phyloP scores from a whole-genome alignment of 1,140 invertebrate species.

The Coptotermes formosanus region DNA sequence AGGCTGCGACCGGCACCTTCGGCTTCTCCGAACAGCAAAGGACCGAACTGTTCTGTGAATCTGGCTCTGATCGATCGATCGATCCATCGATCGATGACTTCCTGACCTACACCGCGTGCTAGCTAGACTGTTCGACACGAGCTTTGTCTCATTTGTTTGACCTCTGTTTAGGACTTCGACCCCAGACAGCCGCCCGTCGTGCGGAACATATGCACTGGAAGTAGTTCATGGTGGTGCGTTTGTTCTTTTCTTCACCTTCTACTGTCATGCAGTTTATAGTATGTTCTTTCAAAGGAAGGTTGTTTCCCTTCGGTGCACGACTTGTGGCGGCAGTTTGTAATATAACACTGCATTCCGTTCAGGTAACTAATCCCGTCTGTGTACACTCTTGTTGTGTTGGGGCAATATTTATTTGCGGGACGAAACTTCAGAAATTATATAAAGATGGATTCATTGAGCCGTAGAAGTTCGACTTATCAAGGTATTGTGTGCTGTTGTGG shows the following conservation, averaged over 20 bases:
- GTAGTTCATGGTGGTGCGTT: background rate
- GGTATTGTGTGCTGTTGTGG: too few relatives aligned
- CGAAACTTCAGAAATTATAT: too few relatives aligned
- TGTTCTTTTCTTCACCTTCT: too few relatives aligned
- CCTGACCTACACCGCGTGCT: background rate
- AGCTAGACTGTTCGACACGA: background rate
- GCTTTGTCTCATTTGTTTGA: slow-evolving; percentile 9
- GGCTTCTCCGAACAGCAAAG: too few relatives aligned
- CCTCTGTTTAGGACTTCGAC: slow-evolving; percentile 3
- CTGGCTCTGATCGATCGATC: background rate
- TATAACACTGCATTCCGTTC: background rate
- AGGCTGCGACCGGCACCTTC: background rate
- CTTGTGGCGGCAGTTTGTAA: background rate
- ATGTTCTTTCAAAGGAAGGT: background rate
- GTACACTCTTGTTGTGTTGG: background rate
- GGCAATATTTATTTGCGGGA: too few relatives aligned
- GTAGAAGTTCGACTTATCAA: too few relatives aligned
- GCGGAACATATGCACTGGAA: background rate
- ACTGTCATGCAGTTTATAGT: background rate
- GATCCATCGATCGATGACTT: background rate
- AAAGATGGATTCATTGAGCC: too few relatives aligned
- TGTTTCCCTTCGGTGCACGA: background rate
- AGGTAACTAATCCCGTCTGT: background rate
- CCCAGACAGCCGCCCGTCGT: background rate
- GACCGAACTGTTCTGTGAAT: background rate